These are phyloP conservation scores for Ia io DNA, from an alignment of 2,113 vertebrate genomes.

Conservation along the genomic window DNA sequence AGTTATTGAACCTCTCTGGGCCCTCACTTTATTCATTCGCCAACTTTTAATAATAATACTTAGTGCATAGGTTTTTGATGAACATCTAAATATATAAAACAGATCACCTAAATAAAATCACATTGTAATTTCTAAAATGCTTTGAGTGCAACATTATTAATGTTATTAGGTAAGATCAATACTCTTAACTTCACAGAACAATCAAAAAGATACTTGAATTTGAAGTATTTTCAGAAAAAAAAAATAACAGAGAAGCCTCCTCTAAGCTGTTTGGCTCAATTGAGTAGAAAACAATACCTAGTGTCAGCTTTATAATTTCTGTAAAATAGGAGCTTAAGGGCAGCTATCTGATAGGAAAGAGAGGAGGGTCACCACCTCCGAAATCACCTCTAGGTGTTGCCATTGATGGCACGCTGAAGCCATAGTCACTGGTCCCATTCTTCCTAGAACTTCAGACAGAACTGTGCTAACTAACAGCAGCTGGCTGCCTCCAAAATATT, in stretches of 20 bases:
- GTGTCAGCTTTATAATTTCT: not conserved
- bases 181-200: not conserved
- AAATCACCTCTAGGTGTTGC: not conserved
- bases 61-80: not conserved
- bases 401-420: not conserved
- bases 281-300: not conserved
- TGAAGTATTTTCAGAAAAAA: conserved; percentile 22
- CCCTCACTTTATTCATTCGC: not conserved
- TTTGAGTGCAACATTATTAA: not conserved
- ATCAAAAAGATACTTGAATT: not conserved
- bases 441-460: not conserved
- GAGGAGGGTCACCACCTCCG: not conserved
- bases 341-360: not conserved
- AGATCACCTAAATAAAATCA: not conserved
- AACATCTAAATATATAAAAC: not conserved
- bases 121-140: not conserved
- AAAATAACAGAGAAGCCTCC: not conserved
- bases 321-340: not conserved
- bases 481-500: not conserved
- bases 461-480: not conserved
- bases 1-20: not conserved
- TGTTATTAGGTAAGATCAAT: not conserved
- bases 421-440: not conserved
- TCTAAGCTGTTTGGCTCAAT: not conserved
- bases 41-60: not conserved